Evolutionary conservation across 2,888 invertebrate species (phyloP), one percentile per base, ranked within the genome.

Genomic region (Incurvaria masculella): DNA sequence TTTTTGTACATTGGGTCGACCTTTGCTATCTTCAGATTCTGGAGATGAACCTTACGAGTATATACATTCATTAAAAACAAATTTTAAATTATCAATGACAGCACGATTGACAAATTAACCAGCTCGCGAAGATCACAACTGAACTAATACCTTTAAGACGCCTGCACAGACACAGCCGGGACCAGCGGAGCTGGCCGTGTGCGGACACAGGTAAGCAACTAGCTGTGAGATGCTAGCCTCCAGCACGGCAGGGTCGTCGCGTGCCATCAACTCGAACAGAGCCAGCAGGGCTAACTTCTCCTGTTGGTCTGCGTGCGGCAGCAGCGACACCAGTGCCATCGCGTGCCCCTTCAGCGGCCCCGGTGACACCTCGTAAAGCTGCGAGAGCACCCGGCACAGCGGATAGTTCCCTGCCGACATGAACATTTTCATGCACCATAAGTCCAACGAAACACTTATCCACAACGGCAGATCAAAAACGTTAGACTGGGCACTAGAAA

Each of bases 391-490:
- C 45, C 94, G 82, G 53, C 93, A 88, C 19, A 97, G 75, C 0
- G 91, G 87, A 68, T 91, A 93, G 73, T 96, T 96, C 46, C 94
- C 94, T 91, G 66, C 33, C n/a, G n/a, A n/a, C n/a, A n/a, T n/a
- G n/a, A n/a, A n/a, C n/a, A n/a, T n/a, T n/a, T n/a, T 76, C 69
- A 49, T 50, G 55, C 52, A 54, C 48, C 45, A 50, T n/a, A n/a
- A n/a, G n/a, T n/a, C n/a, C n/a, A n/a, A 27, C 8, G 14, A 27
- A 10, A 10, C 27, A 27, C 8, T 14, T 27, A 27, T 27, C 27
- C 40, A 10, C 27, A 27, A 14, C 14, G 27, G 27, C 27, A 27
- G 27, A 10, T 27, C 8, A 27, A 8, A 27, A 27, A 10, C 2
- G 2, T 26, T 20, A 10, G 46, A 46, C n/a, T n/a, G n/a, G n/a